A percentile compares a stretch with the other conserved stretches of the same genome.
These are phyloP conservation scores for Salvelinus fontinalis DNA, from an alignment of 2,113 vertebrate species.

Conservation along the genomic window DNA sequence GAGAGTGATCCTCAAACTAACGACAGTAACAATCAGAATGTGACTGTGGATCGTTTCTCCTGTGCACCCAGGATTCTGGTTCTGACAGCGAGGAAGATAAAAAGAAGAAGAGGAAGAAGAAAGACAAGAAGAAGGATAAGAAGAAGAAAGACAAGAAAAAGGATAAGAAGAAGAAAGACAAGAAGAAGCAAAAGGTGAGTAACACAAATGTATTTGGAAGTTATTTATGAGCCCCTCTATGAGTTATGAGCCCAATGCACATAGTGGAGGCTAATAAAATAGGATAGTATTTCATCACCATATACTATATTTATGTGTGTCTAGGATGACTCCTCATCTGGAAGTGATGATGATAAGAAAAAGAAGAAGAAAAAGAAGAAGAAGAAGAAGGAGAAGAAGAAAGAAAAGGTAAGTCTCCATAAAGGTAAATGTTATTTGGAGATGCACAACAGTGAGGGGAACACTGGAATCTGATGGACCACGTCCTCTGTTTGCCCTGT, in stretches of 20 bases:
- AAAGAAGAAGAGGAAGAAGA: background rate
- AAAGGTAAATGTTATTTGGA: background rate
- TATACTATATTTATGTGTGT: background rate
- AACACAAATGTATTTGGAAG: background rate
- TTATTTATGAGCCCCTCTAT: no score
- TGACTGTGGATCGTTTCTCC: background rate
- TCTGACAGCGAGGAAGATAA: background rate
- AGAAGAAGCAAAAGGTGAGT: constrained; percentile 3
- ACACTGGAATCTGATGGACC: no score
- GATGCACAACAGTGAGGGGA: no score
- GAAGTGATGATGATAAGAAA: constrained; percentile 12
- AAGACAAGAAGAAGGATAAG: background rate
- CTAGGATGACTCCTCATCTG: constrained; percentile 1
- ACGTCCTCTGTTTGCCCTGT: background rate
- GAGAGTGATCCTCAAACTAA: background rate
- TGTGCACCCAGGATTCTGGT: background rate
- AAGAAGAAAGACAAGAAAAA: background rate
- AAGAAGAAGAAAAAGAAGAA: constrained; percentile 6
- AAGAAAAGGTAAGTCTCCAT: background rate
- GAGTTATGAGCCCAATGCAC: no score
- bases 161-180: constrained; percentile 8
- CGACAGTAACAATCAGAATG: no score
- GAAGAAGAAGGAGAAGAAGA: background rate
- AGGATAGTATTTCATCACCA: no score
- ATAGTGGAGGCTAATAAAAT: no score